Evolutionary conservation across 92 coral and sea anemone species (phyloP).

Genomic region (Porites rus): DNA sequence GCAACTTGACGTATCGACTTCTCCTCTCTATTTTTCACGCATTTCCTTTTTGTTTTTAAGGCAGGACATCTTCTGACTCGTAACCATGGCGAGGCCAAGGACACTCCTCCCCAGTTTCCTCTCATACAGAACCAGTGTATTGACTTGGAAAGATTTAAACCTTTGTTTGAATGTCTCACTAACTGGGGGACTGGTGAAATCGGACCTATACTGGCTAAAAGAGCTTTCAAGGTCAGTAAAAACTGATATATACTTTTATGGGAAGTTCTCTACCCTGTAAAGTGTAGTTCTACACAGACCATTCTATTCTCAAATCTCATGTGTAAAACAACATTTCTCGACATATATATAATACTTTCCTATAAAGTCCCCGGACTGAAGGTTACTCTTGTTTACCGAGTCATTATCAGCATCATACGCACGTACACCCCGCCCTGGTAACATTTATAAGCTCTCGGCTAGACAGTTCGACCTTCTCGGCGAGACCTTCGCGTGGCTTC

Average conservation of each 20-base stretch:
- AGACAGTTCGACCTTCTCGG: too few relatives aligned
- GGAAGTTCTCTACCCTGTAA: not conserved
- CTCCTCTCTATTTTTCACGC: not conserved
- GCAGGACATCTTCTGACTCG: constrained; percentile 94
- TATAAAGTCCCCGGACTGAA: too few relatives aligned
- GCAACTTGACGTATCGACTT: not conserved
- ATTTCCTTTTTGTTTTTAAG: constrained; percentile 27
- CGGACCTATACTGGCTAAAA: constrained; percentile 70
- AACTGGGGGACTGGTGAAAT: constrained; percentile 96
- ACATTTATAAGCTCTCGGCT: too few relatives aligned
- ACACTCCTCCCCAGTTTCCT: constrained; percentile 57
- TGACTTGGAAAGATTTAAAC: constrained; percentile 86
- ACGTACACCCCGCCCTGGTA: too few relatives aligned
- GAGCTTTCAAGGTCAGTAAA: constrained; percentile 86
- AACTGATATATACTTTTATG: not conserved
- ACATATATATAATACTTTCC: too few relatives aligned
- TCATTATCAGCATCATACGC: too few relatives aligned
- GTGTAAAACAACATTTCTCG: too few relatives aligned
- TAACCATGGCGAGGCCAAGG: constrained; percentile 78
- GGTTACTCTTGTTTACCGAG: too few relatives aligned
- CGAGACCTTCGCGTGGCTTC: too few relatives aligned
- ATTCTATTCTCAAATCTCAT: too few relatives aligned
- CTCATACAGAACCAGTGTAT: constrained; percentile 86
- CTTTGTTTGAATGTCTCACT: constrained; percentile 89
- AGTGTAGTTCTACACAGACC: too few relatives aligned